Evolutionary conservation across 2,113 vertebrate species (phyloP).

Genomic region (Tonatia bakeri): DNA sequence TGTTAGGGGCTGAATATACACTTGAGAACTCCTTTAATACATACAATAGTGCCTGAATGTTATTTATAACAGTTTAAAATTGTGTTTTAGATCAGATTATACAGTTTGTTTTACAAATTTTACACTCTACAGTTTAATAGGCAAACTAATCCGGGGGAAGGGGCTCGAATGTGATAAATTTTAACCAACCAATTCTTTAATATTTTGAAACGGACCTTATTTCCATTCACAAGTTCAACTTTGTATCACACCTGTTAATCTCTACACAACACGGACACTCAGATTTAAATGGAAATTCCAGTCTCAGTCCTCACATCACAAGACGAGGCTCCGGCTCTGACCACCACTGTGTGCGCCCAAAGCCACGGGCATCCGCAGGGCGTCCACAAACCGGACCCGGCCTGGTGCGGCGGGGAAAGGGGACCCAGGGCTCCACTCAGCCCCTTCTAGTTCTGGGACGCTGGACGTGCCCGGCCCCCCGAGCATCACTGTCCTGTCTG

Average conservation of each 20-base stretch:
- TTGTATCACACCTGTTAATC: not conserved
- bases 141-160: not conserved
- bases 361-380: no score
- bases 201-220: not conserved
- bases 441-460: not conserved
- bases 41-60: not conserved
- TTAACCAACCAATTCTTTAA: not conserved
- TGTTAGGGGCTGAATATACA: not conserved
- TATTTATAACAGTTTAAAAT: not conserved
- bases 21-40: not conserved
- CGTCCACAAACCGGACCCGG: not conserved
- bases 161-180: not conserved
- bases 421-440: not conserved
- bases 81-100: not conserved
- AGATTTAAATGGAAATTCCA: not conserved
- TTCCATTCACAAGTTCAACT: not conserved
- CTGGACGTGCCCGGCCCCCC: not conserved
- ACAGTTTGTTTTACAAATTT: not conserved
- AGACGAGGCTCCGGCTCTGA: not conserved
- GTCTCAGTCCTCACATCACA: not conserved
- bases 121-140: not conserved
- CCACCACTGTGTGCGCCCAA: not conserved
- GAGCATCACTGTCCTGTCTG: not conserved
- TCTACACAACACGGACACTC: not conserved
- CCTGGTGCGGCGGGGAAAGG: accelerated